Evolutionary conservation across 2,113 vertebrate species (phyloP).

Genomic region (Eira barbara): DNA sequence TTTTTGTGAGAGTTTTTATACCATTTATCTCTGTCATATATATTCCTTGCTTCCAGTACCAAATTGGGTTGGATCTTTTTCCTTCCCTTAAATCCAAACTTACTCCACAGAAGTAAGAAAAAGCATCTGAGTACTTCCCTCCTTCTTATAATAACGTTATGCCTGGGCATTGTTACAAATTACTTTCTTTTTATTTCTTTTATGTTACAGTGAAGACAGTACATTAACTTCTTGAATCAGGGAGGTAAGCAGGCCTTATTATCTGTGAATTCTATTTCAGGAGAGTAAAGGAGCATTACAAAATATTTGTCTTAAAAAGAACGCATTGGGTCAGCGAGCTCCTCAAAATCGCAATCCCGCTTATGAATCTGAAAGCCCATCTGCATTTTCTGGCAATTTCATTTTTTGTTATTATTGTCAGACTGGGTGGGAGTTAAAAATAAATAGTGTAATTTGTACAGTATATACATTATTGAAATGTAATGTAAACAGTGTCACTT

Average conservation of each 20-base stretch:
- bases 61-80: neutral
- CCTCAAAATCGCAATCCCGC: neutral
- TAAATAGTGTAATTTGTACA: neutral
- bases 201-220: neutral
- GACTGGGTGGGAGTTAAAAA: neutral
- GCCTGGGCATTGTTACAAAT: neutral
- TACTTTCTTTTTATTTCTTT: neutral
- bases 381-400: neutral
- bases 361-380: neutral
- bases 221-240: neutral
- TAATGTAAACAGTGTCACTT: neutral
- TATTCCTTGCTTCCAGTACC: neutral
- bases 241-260: neutral
- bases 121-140: neutral
- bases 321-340: neutral
- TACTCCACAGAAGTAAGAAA: neutral
- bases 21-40: neutral
- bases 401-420: neutral
- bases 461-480: neutral
- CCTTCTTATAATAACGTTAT: neutral
- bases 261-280: neutral
- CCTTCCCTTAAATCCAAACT: neutral
- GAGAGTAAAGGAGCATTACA: neutral
- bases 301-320: neutral
- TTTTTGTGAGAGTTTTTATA: neutral